Evolutionary conservation across 2,113 vertebrate genomes (phyloP), one percentile per base, ranked within the genome.

Genomic region (Bagarius yarrelli): DNA sequence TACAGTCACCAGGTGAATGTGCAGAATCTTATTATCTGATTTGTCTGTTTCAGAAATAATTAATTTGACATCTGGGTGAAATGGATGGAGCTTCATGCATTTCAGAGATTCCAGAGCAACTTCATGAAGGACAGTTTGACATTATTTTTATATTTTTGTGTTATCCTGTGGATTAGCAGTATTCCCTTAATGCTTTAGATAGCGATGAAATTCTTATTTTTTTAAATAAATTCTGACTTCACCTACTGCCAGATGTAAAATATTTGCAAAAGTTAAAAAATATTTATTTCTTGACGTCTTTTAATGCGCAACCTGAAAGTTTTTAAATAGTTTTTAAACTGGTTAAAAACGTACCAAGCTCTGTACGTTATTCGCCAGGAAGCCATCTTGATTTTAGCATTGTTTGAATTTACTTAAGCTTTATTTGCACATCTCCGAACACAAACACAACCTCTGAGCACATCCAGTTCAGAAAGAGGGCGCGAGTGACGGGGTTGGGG

Each of bases 31-130:
- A 14, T 64, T 8, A 50, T 78, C 23, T 53, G 6, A 4, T 64
- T 66, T 16, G 44, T 80, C 19, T 81, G 27, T 69, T 25, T 5
- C 83, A 86, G 85, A 60, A 67, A 70, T 79, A n/a, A 84, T 57
- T 84, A 84, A 55, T 52, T 56, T 67, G 21, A 36, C 5, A 16
- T 44, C 72, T 47, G 32, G 21, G 30, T 4, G 27, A 78, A 66
- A 34, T 53, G 60, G 76, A 53, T 23, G 47, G 30, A 78, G 30
- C 44, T 53, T 64, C 18, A 30, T 77, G 60, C 44, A 11, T 9
- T 47, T 47, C 44, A 47, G 1, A 8, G 36, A 40, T 40, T 47
- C 19, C 9, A 25, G 34, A 25, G 34, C 36, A 40, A 40, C 21
- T 44, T 21, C 8, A 47, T 36, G 63, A 55, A 78, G 76, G 50